Conservation (phyloP, 2,113 vertebrate genomes). For the Dinomys branickii region DNA sequence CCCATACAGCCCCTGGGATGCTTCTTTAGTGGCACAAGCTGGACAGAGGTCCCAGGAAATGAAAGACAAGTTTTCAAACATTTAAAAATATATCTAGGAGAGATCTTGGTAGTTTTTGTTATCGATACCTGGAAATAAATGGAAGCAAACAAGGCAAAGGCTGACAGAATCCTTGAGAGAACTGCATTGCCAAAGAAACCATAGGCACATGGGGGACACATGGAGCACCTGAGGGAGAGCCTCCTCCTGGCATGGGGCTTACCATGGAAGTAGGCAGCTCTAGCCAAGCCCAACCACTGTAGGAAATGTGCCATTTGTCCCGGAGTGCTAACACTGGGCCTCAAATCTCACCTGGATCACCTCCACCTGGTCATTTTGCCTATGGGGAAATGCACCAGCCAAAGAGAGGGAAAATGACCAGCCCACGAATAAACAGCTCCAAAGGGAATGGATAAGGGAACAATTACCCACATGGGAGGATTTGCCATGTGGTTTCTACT, state of each 20-base stretch:
- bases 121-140: background rate
- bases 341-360: background rate
- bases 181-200: background rate
- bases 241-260: background rate
- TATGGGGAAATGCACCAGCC: background rate
- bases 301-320: background rate
- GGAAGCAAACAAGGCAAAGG: background rate
- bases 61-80: background rate
- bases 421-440: background rate
- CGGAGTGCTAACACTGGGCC: background rate
- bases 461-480: rapidly evolving
- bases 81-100: background rate
- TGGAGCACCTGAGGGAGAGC: background rate
- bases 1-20: background rate
- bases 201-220: background rate
- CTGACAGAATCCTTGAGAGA: background rate
- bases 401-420: background rate
- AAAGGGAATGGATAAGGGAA: rapidly evolving
- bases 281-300: no score
- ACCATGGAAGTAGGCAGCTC: background rate
- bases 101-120: background rate
- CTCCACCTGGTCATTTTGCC: rapidly evolving
- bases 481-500: rapidly evolving
- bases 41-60: background rate
- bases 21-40: background rate